A percentile compares a stretch with the other conserved stretches of the same genome.
These are phyloP conservation scores for Hydractinia symbiolongicarpus DNA, from an alignment of 30 jellyfish, hydroid and myxozoan genomes.

Conservation along the genomic window DNA sequence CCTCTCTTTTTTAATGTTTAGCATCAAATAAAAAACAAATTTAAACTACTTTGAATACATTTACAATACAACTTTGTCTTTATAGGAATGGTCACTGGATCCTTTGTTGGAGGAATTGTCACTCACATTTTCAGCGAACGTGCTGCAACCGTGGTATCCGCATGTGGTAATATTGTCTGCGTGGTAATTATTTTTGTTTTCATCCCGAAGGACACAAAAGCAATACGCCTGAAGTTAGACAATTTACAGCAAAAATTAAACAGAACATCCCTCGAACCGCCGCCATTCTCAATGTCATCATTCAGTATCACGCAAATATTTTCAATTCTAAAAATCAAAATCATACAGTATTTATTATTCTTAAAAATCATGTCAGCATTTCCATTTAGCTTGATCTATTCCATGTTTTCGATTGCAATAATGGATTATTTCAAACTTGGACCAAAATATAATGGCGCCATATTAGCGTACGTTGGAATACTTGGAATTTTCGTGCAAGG, in stretches of 20 bases:
- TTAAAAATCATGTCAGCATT: slow-evolving; percentile 29
- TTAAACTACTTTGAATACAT: no score
- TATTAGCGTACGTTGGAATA: slow-evolving; percentile 28
- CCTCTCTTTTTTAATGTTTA: no score
- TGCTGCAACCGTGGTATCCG: slow-evolving; percentile 38
- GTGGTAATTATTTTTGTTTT: slow-evolving; percentile 11
- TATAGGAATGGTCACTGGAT: slow-evolving; percentile 32
- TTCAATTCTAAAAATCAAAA: slow-evolving; percentile 19
- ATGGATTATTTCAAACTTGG: slow-evolving; percentile 41
- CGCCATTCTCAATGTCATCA: not conserved
- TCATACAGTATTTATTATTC: slow-evolving; percentile 20
- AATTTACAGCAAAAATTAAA: not conserved
- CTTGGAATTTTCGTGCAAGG: slow-evolving; percentile 34
- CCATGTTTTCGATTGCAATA: slow-evolving; percentile 41
- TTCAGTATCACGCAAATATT: not conserved
- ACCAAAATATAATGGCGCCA: slow-evolving; percentile 26
- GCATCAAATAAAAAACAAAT: no score
- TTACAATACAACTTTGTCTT: not conserved
- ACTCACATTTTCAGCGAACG: slow-evolving; percentile 26
- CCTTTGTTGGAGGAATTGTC: slow-evolving; percentile 34
- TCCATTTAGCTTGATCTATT: slow-evolving; percentile 25
- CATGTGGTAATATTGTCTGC: slow-evolving; percentile 27
- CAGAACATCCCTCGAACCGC: not conserved
- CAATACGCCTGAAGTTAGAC: slow-evolving; percentile 28
- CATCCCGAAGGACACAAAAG: slow-evolving; percentile 35